Evolutionary conservation across 2,797 vertebrate species (phyloP), one percentile per base, ranked within the genome.

Genomic region (Sternotherus odoratus): DNA sequence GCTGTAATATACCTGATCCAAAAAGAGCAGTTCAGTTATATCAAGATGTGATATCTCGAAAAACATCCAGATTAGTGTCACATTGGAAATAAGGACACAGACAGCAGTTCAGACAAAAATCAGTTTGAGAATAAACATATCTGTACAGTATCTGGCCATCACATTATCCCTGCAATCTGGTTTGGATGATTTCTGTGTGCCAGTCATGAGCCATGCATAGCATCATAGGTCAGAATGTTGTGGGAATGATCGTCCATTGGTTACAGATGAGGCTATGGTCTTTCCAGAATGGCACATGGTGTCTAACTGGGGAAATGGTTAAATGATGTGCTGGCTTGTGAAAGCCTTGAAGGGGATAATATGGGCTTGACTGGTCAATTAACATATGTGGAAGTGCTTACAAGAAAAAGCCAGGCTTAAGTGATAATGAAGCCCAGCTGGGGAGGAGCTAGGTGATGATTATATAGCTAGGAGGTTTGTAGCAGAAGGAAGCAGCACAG

Each of bases 201-300:
- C 51, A 91, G 54, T 83, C 77, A 79, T 74, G 63, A 93, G 36
- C 53, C 63, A 79, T 84, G 49, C 39, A 57, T 83, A 78, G 39
- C 11, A 81, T 91, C 87, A 79, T 86, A 85, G 50, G 77, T 83
- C 49, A 80, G 19, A 69, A 82, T 28, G 43, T 24, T 49, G 69
- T 54, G 66, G 49, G 43, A 93, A 96, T 88, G 49, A 85, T 48
- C 54, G 74, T 53, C 81, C 83, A 85, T 50, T 86, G 90, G 79
- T 91, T 89, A 88, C 72, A 79, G 91, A 82, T 82, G 30, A 15
- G 80, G 75, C 72, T 93, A 72, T 85, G 39, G 21, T 78, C 39
- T 48, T 77, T 91, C 86, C 53, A 89, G 51, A 83, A 82, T 7
- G 19, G 3, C 91, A 10, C 43, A 74, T 78, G 24, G 4, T 93